Percentiles rank a stretch among this genome's conserved stretches.
These are phyloP conservation scores for Sesia bembeciformis DNA, from an alignment of 2,888 invertebrate species.

Conservation along the genomic window DNA sequence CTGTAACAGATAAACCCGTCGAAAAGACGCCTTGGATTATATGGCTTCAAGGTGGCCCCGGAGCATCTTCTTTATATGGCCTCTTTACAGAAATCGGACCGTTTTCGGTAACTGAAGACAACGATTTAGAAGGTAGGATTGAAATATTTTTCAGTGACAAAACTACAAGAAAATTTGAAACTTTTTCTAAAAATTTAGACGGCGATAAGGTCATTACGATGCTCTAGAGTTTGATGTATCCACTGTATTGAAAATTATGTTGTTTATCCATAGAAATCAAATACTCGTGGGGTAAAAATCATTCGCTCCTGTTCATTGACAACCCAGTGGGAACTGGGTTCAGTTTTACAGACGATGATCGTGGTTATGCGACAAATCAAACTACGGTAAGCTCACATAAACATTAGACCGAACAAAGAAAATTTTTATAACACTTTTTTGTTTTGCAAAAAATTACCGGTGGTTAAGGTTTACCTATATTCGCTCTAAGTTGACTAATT, in stretches of 20 bases:
- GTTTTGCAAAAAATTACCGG: not conserved
- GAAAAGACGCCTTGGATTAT: slow-evolving; percentile 72
- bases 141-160: not conserved
- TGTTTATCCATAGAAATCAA: slow-evolving; percentile 50
- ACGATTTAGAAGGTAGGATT: slow-evolving; percentile 40
- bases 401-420: not conserved
- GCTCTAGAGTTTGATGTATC: not conserved
- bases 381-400: slow-evolving; percentile 52
- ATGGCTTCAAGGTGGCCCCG: slow-evolving; percentile 77
- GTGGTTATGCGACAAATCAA: slow-evolving; percentile 76
- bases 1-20: slow-evolving; percentile 70
- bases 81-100: slow-evolving; percentile 79
- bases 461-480: too few relatives aligned
- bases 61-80: slow-evolving; percentile 72
- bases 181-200: not conserved
- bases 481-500: too few relatives aligned
- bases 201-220: not conserved
- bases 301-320: slow-evolving; percentile 78
- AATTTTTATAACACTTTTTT: too few relatives aligned
- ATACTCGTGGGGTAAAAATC: slow-evolving; percentile 77
- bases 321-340: slow-evolving; percentile 81
- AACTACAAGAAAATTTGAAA: not conserved
- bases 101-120: slow-evolving; percentile 59
- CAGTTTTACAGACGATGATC: slow-evolving; percentile 77
- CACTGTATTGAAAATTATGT: slow-evolving; percentile 1